Evolutionary conservation across 1,140 invertebrate species (phyloP).

Genomic region (Drosophila repleta): DNA sequence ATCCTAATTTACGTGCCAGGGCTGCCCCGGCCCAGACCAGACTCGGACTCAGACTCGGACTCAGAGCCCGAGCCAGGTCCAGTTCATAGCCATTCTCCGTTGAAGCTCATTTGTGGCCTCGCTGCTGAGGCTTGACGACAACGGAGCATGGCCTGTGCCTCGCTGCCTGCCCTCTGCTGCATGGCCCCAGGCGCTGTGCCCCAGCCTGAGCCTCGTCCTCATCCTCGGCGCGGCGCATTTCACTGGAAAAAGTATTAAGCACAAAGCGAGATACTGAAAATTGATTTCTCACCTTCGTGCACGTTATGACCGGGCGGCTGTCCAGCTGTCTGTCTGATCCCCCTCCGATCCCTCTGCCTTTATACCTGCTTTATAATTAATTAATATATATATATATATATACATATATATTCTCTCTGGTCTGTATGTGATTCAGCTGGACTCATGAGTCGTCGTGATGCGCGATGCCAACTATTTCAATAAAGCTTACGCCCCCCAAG

Average conservation of each 20-base stretch:
- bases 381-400: conserved; percentile 61
- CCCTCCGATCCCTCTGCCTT: background rate
- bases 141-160: conserved; percentile 8
- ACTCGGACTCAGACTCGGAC: background rate
- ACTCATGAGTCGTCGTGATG: background rate
- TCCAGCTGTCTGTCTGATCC: conserved; percentile 9
- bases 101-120: conserved; percentile 1
- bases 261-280: conserved; percentile 82
- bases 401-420: background rate
- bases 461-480: conserved; percentile 5
- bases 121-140: conserved; percentile 26
- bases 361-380: conserved; percentile 68
- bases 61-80: background rate
- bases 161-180: conserved; percentile 20
- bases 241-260: conserved; percentile 80
- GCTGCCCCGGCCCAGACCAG: conserved; percentile 37
- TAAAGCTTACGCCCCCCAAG: conserved; percentile 3
- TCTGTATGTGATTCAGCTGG: too few relatives aligned
- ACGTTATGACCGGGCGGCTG: conserved; percentile 57
- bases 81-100: background rate
- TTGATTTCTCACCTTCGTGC: conserved; percentile 82
- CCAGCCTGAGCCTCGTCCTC: conserved; percentile 12
- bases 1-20: conserved; percentile 81
- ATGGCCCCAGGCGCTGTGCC: conserved; percentile 43
- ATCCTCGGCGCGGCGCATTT: conserved; percentile 59